Evolutionary conservation across 2,888 invertebrate species (phyloP).

Genomic region (Anthophora plumipes): DNA sequence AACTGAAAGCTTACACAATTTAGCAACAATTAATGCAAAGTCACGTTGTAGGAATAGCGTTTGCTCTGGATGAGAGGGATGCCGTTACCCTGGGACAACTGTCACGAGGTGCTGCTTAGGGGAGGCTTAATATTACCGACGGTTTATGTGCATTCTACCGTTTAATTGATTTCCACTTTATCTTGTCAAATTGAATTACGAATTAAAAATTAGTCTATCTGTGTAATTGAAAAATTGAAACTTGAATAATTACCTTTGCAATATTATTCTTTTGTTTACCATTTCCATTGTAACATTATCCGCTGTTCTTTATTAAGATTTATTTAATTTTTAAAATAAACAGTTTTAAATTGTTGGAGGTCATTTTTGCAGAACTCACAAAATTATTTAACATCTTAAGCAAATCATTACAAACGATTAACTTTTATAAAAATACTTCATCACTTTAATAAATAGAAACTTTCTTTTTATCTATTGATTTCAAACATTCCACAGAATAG

Average conservation of each 20-base stretch:
- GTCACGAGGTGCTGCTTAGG: constrained; percentile 52
- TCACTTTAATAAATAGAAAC: background rate
- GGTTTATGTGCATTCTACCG: constrained; percentile 56
- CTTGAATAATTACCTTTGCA: background rate
- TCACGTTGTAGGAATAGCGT: constrained; percentile 70
- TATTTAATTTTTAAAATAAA: too few species aligned
- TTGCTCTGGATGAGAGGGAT: constrained; percentile 59
- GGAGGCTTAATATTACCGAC: constrained; percentile 65
- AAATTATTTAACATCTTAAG: too few species aligned
- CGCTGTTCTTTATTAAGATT: too few species aligned
- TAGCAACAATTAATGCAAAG: constrained; percentile 75
- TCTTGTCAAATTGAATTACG: constrained; percentile 41
- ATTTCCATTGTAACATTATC: background rate
- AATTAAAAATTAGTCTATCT: constrained; percentile 21
- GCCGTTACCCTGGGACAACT: constrained; percentile 60
- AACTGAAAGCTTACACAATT: constrained; percentile 73
- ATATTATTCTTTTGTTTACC: background rate
- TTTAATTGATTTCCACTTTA: constrained; percentile 52
- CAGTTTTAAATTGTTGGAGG: too few species aligned
- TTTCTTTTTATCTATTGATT: background rate
- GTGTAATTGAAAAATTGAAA: constrained; percentile 7
- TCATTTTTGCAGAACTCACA: too few species aligned
- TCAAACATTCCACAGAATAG: background rate
- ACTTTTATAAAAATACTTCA: background rate
- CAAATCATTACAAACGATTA: background rate